Evolutionary conservation across 1,140 invertebrate species (phyloP).

Genomic region (Microplitis demolitor): DNA sequence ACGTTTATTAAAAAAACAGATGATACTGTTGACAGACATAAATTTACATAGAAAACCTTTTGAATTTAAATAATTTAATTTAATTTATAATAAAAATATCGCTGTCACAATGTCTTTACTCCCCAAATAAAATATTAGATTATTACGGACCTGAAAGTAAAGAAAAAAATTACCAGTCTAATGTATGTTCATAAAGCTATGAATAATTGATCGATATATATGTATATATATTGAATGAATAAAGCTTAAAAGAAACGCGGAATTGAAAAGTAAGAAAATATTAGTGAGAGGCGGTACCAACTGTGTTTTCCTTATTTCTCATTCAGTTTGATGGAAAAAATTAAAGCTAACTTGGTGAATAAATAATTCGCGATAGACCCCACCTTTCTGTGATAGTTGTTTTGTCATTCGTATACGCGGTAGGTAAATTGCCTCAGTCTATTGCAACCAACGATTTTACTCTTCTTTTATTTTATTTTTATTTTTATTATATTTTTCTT

Average conservation of each 20-base stretch:
- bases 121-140: neutral
- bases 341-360: slow-evolving; percentile 28
- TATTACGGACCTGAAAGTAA: neutral
- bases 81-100: too few relatives aligned
- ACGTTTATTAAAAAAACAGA: too few relatives aligned
- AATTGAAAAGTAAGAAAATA: slow-evolving; percentile 4
- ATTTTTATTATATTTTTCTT: slow-evolving; percentile 13
- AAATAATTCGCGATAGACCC: slow-evolving; percentile 33
- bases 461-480: slow-evolving; percentile 11
- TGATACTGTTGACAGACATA: too few relatives aligned
- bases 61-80: too few relatives aligned
- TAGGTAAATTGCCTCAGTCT: slow-evolving; percentile 6
- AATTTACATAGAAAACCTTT: too few relatives aligned
- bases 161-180: neutral
- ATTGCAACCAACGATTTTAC: slow-evolving; percentile 8
- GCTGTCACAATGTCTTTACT: too few relatives aligned
- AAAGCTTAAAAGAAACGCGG: neutral
- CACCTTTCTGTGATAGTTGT: slow-evolving; percentile 34
- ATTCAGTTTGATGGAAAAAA: slow-evolving; percentile 10
- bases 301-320: slow-evolving; percentile 12
- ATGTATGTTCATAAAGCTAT: neutral
- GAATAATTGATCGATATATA: slow-evolving; percentile 8
- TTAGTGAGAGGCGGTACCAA: neutral
- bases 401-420: slow-evolving; percentile 18
- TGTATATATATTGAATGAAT: neutral